Conservation (phyloP, 2,888 invertebrate species). For the Caenorhabditis zanzibari region DNA sequence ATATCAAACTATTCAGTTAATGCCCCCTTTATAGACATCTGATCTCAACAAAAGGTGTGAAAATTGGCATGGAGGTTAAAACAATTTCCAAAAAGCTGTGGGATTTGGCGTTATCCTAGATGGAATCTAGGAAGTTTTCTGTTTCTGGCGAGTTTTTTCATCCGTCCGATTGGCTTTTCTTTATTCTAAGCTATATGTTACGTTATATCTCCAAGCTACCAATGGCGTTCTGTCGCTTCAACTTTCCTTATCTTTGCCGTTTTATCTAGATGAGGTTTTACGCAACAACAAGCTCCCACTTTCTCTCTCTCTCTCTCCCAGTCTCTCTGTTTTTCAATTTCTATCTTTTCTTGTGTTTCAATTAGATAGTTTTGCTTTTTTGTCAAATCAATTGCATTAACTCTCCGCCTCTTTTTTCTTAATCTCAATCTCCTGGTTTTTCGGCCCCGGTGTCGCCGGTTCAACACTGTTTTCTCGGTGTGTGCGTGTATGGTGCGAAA, state of each 20-base stretch:
- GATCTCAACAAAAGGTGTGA: constrained; percentile 12
- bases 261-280: constrained; percentile 61
- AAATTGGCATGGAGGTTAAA: constrained; percentile 32
- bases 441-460: constrained; percentile 18
- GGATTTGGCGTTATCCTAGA: constrained; percentile 29
- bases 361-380: constrained; percentile 31
- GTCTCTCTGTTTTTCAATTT: not conserved
- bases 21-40: no score
- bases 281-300: constrained; percentile 63
- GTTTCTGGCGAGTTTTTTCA: constrained; percentile 56
- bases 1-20: no score
- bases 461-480: constrained; percentile 33
- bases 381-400: constrained; percentile 24
- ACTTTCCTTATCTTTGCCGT: constrained; percentile 29
- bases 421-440: constrained; percentile 33
- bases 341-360: constrained; percentile 24
- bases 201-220: constrained; percentile 52
- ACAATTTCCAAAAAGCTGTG: constrained; percentile 32
- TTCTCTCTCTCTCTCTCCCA: not conserved
- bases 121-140: constrained; percentile 57
- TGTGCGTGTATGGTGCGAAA: constrained; percentile 35
- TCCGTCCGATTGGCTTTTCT: constrained; percentile 15
- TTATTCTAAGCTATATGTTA: constrained; percentile 59
- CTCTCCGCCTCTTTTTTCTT: constrained; percentile 11
- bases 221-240: constrained; percentile 52